A percentile compares a stretch with the other conserved stretches of the same genome.
These are phyloP conservation scores for Trissolcus basalis DNA, from an alignment of 1,140 invertebrate genomes.

Conservation along the genomic window DNA sequence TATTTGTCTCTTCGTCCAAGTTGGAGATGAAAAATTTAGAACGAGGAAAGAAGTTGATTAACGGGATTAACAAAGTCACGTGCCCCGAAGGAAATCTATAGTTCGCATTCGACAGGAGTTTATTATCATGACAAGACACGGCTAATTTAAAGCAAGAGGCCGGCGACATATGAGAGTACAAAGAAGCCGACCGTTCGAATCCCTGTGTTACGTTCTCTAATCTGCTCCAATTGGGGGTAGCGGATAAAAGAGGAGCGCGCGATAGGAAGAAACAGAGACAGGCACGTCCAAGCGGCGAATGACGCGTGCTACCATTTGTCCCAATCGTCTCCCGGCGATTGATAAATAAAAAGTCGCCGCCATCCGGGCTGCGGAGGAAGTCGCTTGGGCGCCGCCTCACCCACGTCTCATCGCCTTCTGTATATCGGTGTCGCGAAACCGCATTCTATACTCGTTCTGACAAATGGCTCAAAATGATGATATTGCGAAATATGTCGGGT, in stretches of 20 bases:
- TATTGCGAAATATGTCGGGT: too few relatives aligned
- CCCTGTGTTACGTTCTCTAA: slow-evolving; percentile 71
- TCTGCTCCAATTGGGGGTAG: slow-evolving; percentile 71
- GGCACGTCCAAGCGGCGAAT: slow-evolving; percentile 62
- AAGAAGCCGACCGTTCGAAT: slow-evolving; percentile 72
- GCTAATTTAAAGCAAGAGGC: slow-evolving; percentile 70
- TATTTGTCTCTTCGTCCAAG: neutral
- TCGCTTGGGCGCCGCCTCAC: slow-evolving; percentile 47
- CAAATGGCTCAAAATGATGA: neutral
- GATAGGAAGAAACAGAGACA: slow-evolving; percentile 53
- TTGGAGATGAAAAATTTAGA: slow-evolving; percentile 14
- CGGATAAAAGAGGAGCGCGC: slow-evolving; percentile 61
- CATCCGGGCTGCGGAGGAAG: slow-evolving; percentile 68
- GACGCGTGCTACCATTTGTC: slow-evolving; percentile 75
- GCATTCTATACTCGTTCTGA: neutral
- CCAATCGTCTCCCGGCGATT: slow-evolving; percentile 71
- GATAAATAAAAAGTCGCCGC: slow-evolving; percentile 71
- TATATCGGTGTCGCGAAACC: neutral
- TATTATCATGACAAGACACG: slow-evolving; percentile 73
- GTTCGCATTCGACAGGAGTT: slow-evolving; percentile 48
- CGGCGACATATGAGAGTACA: slow-evolving; percentile 64
- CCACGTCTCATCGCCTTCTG: slow-evolving; percentile 23
- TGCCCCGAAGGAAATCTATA: slow-evolving; percentile 57
- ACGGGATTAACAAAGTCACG: slow-evolving; percentile 59
- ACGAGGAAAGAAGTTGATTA: slow-evolving; percentile 30